Base-by-base conservation (phyloP, 2,113 vertebrate species). In the Zootoca vivipara region DNA sequence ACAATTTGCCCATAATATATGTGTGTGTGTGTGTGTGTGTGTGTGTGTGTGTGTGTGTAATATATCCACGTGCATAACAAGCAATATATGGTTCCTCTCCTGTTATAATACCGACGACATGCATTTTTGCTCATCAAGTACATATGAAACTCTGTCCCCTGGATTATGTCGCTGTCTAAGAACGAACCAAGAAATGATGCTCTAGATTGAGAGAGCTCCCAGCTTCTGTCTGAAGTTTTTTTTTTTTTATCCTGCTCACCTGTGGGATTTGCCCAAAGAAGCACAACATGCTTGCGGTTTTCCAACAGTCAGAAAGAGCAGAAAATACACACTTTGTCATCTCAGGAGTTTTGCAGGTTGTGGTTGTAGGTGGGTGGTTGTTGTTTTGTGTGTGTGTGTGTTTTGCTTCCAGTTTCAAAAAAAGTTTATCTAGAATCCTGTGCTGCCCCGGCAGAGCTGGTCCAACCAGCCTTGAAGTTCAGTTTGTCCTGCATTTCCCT, bases 261-360 rank as follows among this genome's bases (percentile, higher is more conserved):
- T 7, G 38, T 58, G 16, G n/a, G 28, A 33, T 62, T 16, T 52
- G 28, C 46, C 33, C 46, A 52, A 62, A 75, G 35, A 85, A 73
- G 82, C 18, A 33, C 70, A 52, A 30, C 12, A 9, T 22, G 2
- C 38, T 22, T 64, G 35, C n/a, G 26, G 58, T 65, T 65, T 77
- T 65, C 56, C 26, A 56, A 6, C 4, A 38, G 24, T n/a, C 35
- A 6, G 4, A 77, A 33, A 67, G 20, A 67, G 18, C 40, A 46
- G 38, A 64, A 85, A 18, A 20, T 16, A 2, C 30, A 86, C 84
- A 80, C 90, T 85, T 67, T 89, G 89, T 74, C 87, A 86, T 13
- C 24, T 10, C 65, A 40, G 3, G 33, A 24, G 1, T 65, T 35
- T 33, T 62, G 52, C 67, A 79, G 56, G 13, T n/a, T n/a, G 69